Conservation (phyloP, 2,888 invertebrate genomes). For the Altica lythri region DNA sequence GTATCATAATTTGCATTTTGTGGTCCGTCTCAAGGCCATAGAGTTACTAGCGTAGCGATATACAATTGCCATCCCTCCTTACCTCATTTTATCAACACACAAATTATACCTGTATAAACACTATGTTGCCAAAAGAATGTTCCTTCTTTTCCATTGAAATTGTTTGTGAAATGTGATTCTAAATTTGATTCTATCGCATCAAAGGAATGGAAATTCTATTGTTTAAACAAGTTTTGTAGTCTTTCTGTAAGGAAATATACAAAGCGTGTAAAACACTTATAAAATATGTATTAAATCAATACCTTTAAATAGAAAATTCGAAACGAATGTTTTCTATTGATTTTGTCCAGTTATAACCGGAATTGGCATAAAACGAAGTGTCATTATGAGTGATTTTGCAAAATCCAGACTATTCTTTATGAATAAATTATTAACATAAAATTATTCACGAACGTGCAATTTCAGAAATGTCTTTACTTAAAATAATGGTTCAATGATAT, state of each 20-base stretch:
- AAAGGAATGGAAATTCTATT: too few species aligned
- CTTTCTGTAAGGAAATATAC: too few species aligned
- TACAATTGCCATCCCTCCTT: background rate
- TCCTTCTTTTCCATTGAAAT: too few species aligned
- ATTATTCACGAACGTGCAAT: slow-evolving; percentile 17
- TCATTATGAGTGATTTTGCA: slow-evolving; percentile 13
- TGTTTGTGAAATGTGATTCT: too few species aligned
- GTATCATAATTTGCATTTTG: slow-evolving; percentile 43
- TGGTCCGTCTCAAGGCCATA: slow-evolving; percentile 49
- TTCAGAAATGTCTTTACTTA: too few species aligned
- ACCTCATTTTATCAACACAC: background rate
- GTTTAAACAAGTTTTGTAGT: too few species aligned
- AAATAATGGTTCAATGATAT: too few species aligned
- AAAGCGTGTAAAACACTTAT: too few species aligned
- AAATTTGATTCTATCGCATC: too few species aligned
- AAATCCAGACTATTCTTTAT: slow-evolving; percentile 14
- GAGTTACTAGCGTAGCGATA: slow-evolving; percentile 25
- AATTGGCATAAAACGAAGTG: slow-evolving; percentile 9
- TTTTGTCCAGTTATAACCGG: slow-evolving; percentile 12
- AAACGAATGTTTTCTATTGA: slow-evolving; percentile 4
- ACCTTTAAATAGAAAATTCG: background rate
- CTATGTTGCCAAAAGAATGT: too few species aligned
- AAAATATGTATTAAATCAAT: background rate
- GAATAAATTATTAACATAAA: slow-evolving; percentile 14
- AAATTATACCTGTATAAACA: too few species aligned